Percentiles rank a stretch among this genome's conserved stretches.
These are phyloP conservation scores for Salmo trutta DNA, from an alignment of 2,797 vertebrate species.

Conservation along the genomic window DNA sequence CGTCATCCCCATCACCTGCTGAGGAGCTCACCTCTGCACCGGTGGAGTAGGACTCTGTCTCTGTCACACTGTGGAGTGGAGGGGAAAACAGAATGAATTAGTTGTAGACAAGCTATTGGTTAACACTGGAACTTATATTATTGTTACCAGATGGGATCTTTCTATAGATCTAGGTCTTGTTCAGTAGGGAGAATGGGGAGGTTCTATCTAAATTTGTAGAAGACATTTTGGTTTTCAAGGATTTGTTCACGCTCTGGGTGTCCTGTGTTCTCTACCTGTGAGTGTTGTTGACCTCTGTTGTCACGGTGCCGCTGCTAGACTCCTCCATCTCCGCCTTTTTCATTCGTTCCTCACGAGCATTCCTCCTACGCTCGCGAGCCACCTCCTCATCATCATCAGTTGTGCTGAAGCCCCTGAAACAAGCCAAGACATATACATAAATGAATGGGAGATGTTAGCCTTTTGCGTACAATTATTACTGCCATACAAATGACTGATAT, in stretches of 20 bases:
- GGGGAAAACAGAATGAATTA: not conserved
- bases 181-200: not conserved
- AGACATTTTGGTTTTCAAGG: not conserved
- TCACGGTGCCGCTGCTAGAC: constrained; percentile 62
- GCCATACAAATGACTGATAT: no score
- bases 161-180: not conserved
- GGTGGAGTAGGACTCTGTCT: constrained; percentile 72
- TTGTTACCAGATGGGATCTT: not conserved
- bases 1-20: constrained; percentile 81
- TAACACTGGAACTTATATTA: not conserved
- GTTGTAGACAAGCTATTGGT: not conserved
- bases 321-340: constrained; percentile 83
- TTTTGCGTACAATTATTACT: no score
- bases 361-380: constrained; percentile 84
- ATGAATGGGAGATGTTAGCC: not conserved
- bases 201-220: not conserved
- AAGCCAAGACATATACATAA: constrained; percentile 2
- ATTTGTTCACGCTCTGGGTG: no score
- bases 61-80: constrained; percentile 69
- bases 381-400: constrained; percentile 89
- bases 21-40: constrained; percentile 42
- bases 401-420: constrained; percentile 78
- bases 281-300: constrained; percentile 70
- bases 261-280: constrained; percentile 77
- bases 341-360: constrained; percentile 89